Conservation (phyloP, 2,888 invertebrate genomes). For the Rhabditophanes sp. region DNA sequence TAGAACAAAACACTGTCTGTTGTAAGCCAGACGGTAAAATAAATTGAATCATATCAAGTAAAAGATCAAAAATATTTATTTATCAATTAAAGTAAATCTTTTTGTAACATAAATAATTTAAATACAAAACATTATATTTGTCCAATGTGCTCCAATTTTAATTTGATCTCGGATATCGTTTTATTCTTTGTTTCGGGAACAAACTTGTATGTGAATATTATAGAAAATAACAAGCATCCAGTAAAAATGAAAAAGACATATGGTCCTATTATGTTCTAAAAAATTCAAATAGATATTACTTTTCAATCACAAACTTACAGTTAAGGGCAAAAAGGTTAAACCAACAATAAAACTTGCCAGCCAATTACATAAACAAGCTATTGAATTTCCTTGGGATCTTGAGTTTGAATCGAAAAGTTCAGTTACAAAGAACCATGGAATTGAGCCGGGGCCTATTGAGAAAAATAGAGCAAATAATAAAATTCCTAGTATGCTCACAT, state of each 20-base stretch:
- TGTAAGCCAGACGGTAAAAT: too few relatives aligned
- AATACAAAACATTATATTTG: too few relatives aligned
- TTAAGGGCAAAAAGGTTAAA: conserved; percentile 9
- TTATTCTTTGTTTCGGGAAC: conserved; percentile 75
- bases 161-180: conserved; percentile 26
- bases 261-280: conserved; percentile 55
- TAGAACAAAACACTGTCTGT: too few relatives aligned
- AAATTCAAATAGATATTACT: conserved; percentile 2
- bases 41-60: too few relatives aligned
- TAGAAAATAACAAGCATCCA: conserved; percentile 83
- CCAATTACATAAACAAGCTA: conserved; percentile 11
- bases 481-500: conserved; percentile 2
- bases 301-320: conserved; percentile 9
- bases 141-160: too few relatives aligned
- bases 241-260: conserved; percentile 97
- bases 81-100: too few relatives aligned
- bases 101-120: too few relatives aligned
- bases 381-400: conserved; percentile 8
- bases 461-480: conserved; percentile 11
- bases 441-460: conserved; percentile 13
- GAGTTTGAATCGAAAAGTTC: conserved; percentile 9
- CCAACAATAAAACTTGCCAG: conserved; percentile 9
- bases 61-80: too few relatives aligned
- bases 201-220: conserved; percentile 93
- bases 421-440: conserved; percentile 14